Conservation (phyloP, 2,113 vertebrate genomes). For the Gobius niger region DNA sequence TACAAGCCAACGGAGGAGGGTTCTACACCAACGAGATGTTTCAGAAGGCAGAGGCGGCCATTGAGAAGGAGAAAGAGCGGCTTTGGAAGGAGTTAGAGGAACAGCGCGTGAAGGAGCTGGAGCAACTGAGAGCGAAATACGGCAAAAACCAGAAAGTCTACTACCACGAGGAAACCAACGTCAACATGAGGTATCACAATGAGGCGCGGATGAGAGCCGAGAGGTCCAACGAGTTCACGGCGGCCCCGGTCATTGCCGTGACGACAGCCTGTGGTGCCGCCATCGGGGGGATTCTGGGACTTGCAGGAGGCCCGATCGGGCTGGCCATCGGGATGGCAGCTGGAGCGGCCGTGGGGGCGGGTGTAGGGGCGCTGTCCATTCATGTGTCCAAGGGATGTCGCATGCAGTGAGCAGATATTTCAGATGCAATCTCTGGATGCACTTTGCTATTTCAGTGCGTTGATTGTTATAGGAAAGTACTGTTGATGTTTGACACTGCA, state of each 20-base stretch:
- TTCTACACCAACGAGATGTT: slow-evolving; percentile 58
- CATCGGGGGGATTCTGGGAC: slow-evolving; percentile 35
- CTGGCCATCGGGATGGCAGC: slow-evolving; percentile 22
- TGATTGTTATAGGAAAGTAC: no score
- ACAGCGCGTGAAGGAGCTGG: slow-evolving; percentile 15
- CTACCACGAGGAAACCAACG: slow-evolving; percentile 1
- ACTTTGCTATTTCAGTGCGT: no score
- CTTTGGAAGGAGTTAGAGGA: slow-evolving; percentile 29
- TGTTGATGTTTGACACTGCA: no score
- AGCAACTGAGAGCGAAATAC: slow-evolving; percentile 20
- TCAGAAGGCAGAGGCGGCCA: slow-evolving; percentile 31
- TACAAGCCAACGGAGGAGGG: slow-evolving; percentile 14
- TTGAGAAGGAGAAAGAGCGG: slow-evolving; percentile 38
- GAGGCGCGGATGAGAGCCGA: slow-evolving; percentile 38
- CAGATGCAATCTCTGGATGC: no score
- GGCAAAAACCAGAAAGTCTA: neutral
- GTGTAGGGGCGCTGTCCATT: slow-evolving; percentile 20
- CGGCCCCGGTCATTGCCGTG: neutral
- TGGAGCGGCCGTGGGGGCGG: slow-evolving; percentile 41
- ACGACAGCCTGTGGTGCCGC: slow-evolving; percentile 26
- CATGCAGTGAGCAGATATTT: slow-evolving; percentile 23
- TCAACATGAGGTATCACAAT: slow-evolving; percentile 25
- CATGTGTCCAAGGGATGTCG: slow-evolving; percentile 19
- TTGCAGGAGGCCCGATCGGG: slow-evolving; percentile 33
- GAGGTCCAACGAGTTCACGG: slow-evolving; percentile 28